Percentiles rank a stretch among this genome's conserved stretches.
These are phyloP conservation scores for Apotomis betuletana DNA, from an alignment of 2,888 invertebrate species.

Conservation along the genomic window DNA sequence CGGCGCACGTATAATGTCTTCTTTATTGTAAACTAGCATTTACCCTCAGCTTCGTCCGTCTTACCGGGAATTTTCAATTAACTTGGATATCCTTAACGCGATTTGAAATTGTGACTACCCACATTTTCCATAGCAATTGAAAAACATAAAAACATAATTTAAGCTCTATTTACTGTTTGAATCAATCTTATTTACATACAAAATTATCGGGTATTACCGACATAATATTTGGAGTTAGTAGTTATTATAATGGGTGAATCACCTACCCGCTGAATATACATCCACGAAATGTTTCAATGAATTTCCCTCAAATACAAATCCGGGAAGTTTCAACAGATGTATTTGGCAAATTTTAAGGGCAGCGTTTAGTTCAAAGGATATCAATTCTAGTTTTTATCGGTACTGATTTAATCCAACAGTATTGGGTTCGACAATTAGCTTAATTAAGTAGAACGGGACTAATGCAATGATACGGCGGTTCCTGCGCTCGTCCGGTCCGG, in stretches of 20 bases:
- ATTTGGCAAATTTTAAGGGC: slow-evolving; percentile 2
- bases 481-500: slow-evolving; percentile 12
- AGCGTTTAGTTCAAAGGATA: slow-evolving; percentile 7
- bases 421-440: slow-evolving; percentile 1
- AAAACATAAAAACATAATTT: too few relatives aligned
- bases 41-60: too few relatives aligned
- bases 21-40: too few relatives aligned
- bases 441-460: neutral
- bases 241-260: too few relatives aligned
- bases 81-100: too few relatives aligned
- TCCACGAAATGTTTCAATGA: neutral
- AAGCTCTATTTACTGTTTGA: too few relatives aligned
- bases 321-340: slow-evolving; percentile 12
- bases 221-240: neutral
- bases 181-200: too few relatives aligned
- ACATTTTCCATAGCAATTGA: too few relatives aligned
- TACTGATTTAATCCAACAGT: neutral
- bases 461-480: slow-evolving; percentile 19
- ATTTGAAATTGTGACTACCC: too few relatives aligned
- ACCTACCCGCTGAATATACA: too few relatives aligned
- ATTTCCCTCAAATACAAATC: neutral
- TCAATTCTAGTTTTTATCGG: slow-evolving; percentile 2
- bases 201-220: too few relatives aligned
- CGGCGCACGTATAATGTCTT: neutral
- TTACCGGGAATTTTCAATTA: too few relatives aligned